Evolutionary conservation across 2,888 invertebrate genomes (phyloP).

Genomic region (Volucella inanis): DNA sequence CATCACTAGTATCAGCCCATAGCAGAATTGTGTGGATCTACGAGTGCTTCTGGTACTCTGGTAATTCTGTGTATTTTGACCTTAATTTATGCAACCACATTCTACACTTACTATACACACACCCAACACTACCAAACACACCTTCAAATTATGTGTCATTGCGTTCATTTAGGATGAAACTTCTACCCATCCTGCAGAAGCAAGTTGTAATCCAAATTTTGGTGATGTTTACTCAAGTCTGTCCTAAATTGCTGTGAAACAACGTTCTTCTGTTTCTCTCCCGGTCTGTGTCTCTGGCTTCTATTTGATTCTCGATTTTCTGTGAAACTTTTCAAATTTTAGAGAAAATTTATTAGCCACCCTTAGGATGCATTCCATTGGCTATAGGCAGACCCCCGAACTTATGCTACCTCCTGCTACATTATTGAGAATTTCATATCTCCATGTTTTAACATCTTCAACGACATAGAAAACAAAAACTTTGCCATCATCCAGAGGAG

Average conservation of each 20-base stretch:
- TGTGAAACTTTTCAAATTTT: constrained; percentile 69
- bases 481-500: constrained; percentile 41
- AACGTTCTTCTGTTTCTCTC: constrained; percentile 27
- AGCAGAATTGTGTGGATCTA: not conserved
- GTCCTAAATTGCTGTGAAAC: constrained; percentile 29
- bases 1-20: not conserved
- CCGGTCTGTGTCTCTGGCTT: constrained; percentile 3
- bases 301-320: constrained; percentile 21
- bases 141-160: constrained; percentile 64
- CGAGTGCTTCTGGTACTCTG: not conserved
- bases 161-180: constrained; percentile 64
- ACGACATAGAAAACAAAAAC: constrained; percentile 65
- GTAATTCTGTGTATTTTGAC: constrained; percentile 49
- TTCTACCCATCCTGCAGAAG: constrained; percentile 25
- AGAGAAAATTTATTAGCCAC: constrained; percentile 68
- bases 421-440: constrained; percentile 73
- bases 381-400: constrained; percentile 20
- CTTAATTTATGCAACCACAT: constrained; percentile 72
- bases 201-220: constrained; percentile 71
- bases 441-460: constrained; percentile 67
- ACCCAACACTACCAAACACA: constrained; percentile 51
- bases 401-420: constrained; percentile 37
- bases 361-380: not conserved
- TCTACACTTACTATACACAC: constrained; percentile 55
- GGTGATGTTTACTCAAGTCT: constrained; percentile 69